Conservation (phyloP, 2,113 vertebrate genomes). For the Oncorhynchus tshawytscha region DNA sequence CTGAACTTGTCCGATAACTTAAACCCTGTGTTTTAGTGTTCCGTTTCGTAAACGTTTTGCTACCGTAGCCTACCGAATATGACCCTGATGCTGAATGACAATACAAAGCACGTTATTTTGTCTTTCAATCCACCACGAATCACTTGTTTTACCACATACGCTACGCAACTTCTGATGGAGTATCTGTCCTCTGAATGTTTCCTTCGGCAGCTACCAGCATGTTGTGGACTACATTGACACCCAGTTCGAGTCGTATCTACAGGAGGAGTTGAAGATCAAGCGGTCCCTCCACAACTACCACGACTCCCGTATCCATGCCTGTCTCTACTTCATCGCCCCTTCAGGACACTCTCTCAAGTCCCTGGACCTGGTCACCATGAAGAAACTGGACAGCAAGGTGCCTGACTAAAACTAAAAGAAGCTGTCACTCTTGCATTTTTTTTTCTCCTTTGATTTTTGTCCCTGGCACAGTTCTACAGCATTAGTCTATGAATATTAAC, state of each 20-base stretch:
- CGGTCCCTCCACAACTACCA: slow-evolving; percentile 81
- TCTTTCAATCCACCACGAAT: too few species aligned
- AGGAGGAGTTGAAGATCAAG: slow-evolving; percentile 84
- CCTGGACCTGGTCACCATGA: slow-evolving; percentile 85
- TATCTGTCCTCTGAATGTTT: neutral
- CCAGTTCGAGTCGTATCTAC: slow-evolving; percentile 84
- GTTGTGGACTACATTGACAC: slow-evolving; percentile 85
- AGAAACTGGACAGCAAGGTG: slow-evolving; percentile 83
- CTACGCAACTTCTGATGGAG: too few species aligned
- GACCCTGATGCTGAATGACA: too few species aligned
- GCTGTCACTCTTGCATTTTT: neutral
- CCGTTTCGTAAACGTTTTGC: too few species aligned
- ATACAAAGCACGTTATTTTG: too few species aligned
- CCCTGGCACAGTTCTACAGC: too few species aligned
- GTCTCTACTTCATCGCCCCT: slow-evolving; percentile 85
- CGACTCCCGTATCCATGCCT: slow-evolving; percentile 82
- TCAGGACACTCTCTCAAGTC: slow-evolving; percentile 83
- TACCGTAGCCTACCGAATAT: too few species aligned
- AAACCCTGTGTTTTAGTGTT: too few species aligned
- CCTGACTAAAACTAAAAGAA: slow-evolving; percentile 26
- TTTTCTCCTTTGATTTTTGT: too few species aligned
- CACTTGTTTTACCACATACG: too few species aligned
- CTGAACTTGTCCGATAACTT: too few species aligned
- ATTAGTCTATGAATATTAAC: neutral
- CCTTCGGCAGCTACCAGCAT: slow-evolving; percentile 77